phyloP scores from a whole-genome alignment of 1,140 invertebrate species.

The Archegozetes longisetosus region DNA sequence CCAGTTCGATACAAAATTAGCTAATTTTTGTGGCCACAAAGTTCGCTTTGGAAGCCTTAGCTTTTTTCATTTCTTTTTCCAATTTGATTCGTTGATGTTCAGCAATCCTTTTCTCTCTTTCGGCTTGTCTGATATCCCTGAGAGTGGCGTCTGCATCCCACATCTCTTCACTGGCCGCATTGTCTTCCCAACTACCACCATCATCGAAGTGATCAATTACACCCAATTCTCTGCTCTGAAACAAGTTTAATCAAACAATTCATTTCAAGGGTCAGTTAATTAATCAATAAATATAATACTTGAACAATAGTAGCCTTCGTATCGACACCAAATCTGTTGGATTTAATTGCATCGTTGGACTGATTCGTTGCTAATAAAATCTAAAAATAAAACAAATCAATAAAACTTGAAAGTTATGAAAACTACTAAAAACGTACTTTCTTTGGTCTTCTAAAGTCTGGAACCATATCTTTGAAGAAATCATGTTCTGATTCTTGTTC shows the following conservation, averaged over 20 bases:
- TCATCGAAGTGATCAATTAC: not conserved
- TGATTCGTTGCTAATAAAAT: not conserved
- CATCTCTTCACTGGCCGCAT: not conserved
- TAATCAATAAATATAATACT: too few species aligned
- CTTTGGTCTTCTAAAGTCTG: not conserved
- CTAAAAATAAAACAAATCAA: not conserved
- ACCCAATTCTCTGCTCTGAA: not conserved
- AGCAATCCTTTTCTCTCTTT: not conserved
- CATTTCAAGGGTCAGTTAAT: too few species aligned
- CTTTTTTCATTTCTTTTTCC: slow-evolving; percentile 5
- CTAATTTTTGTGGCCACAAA: slow-evolving; percentile 6
- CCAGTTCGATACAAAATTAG: not conserved
- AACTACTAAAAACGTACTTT: too few species aligned
- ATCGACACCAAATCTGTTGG: not conserved
- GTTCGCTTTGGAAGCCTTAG: not conserved
- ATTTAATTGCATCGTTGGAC: not conserved
- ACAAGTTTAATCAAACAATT: not conserved
- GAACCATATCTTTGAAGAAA: not conserved
- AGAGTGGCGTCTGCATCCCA: not conserved
- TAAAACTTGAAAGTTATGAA: too few species aligned
- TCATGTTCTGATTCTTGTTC: not conserved
- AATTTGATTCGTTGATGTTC: slow-evolving; percentile 3
- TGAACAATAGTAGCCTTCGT: not conserved
- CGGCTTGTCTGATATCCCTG: not conserved
- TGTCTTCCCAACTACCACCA: not conserved